A percentile compares a stretch with the other conserved stretches of the same genome.
phyloP scores from a whole-genome alignment of 2,113 vertebrate species.

The Gila orcuttii region DNA sequence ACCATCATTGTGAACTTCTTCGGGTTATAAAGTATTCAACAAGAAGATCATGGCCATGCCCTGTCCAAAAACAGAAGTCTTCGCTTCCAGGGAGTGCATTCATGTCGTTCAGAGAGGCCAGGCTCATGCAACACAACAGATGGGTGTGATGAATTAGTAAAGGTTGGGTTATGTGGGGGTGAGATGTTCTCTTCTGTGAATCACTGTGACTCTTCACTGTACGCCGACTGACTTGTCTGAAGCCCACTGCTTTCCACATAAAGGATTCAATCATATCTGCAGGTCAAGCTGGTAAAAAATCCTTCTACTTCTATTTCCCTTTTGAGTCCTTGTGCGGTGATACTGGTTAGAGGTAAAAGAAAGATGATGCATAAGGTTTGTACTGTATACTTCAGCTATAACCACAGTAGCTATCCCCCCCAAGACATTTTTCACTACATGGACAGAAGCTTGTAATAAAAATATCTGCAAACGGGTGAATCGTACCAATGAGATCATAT shows the following conservation, averaged over 20 bases:
- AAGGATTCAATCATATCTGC: constrained; percentile 64
- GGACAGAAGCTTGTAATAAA: neutral
- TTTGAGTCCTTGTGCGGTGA: constrained; percentile 23
- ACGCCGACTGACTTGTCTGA: constrained; percentile 29
- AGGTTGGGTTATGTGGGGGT: constrained; percentile 62
- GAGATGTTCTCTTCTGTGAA: constrained; percentile 45
- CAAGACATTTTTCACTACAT: no score
- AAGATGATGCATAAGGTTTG: neutral
- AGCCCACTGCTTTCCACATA: constrained; percentile 60
- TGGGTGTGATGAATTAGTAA: constrained; percentile 76
- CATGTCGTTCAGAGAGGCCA: constrained; percentile 41
- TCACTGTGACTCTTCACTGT: constrained; percentile 14
- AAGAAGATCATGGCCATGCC: constrained; percentile 18
- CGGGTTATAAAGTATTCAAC: neutral
- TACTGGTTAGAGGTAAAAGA: neutral
- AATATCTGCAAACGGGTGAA: neutral
- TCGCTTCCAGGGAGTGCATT: neutral
- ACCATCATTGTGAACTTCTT: neutral
- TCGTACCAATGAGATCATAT: neutral
- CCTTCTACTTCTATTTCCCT: constrained; percentile 61
- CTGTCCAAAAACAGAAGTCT: constrained; percentile 24
- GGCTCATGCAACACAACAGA: constrained; percentile 68
- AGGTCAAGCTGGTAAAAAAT: constrained; percentile 73
- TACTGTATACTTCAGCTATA: neutral
- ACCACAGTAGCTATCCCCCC: no score